Percentiles rank a stretch among this genome's conserved stretches.
phyloP scores from a whole-genome alignment of 2,113 vertebrate genomes.

The Gopherus flavomarginatus region DNA sequence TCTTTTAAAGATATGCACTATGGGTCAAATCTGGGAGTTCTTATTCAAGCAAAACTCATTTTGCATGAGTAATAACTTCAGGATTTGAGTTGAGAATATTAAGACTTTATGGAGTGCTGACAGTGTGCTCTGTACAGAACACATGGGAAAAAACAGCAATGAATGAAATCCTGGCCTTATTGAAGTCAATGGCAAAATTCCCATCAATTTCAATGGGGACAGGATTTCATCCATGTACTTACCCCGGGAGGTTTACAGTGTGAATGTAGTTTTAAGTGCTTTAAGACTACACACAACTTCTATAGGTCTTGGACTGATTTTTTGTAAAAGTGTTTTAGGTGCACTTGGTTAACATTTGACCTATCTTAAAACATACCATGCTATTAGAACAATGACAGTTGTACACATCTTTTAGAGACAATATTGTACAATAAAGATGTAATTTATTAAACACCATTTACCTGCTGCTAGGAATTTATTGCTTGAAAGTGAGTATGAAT shows the following conservation, averaged over 20 bases:
- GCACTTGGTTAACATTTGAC: accelerated
- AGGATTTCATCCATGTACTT: accelerated
- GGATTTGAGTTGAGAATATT: accelerated
- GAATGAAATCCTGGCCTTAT: accelerated
- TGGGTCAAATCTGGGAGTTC: accelerated
- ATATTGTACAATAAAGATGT: accelerated
- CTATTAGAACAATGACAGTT: accelerated
- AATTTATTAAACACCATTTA: background rate
- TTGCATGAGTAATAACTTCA: accelerated
- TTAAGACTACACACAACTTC: accelerated
- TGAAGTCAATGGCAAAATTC: accelerated
- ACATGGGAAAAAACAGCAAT: accelerated
- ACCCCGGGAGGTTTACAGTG: background rate
- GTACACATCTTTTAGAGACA: background rate
- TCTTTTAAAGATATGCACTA: background rate
- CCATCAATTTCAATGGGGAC: too few relatives aligned
- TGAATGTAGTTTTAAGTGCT: background rate
- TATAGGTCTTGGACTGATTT: background rate
- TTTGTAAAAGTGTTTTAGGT: background rate
- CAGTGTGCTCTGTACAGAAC: accelerated
- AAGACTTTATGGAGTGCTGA: accelerated
- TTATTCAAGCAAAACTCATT: background rate
- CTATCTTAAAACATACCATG: background rate
- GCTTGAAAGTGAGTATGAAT: background rate
- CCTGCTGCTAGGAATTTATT: background rate